phyloP scores from a whole-genome alignment of 2,797 vertebrate species.

The Vireo griseus region DNA sequence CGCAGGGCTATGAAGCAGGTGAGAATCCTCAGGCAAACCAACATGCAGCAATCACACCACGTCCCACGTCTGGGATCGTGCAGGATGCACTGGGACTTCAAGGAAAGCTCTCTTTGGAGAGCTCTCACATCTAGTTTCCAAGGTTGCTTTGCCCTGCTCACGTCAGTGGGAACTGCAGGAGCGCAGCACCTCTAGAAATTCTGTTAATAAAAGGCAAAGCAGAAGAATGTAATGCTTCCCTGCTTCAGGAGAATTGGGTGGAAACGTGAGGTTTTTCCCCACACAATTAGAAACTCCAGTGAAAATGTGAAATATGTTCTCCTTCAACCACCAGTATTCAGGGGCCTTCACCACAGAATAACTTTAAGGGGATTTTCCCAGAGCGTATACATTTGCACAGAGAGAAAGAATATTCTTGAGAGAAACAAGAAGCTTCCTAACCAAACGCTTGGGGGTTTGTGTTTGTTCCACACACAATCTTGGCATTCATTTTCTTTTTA shows the following conservation, averaged over 20 bases:
- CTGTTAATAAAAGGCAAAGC: background rate
- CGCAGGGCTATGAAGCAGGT: background rate
- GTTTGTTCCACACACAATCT: background rate
- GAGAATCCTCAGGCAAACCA: rapidly evolving
- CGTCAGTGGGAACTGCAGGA: background rate
- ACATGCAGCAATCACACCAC: rapidly evolving
- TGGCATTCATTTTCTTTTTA: background rate
- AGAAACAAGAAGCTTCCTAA: background rate
- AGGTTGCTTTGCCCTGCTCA: background rate
- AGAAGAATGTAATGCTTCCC: background rate
- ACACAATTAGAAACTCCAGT: background rate
- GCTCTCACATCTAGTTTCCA: background rate
- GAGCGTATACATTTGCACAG: background rate
- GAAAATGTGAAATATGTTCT: background rate
- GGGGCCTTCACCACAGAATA: background rate
- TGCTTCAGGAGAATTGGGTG: background rate
- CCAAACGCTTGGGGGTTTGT: background rate
- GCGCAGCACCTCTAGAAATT: background rate
- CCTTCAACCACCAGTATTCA: background rate
- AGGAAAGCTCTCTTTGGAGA: background rate
- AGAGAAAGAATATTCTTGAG: background rate
- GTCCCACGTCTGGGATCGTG: background rate
- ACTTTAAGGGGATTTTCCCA: background rate
- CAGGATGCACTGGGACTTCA: background rate
- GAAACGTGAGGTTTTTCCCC: rapidly evolving